Evolutionary conservation across 2,888 invertebrate genomes (phyloP).

Genomic region (Lissonota sp.): DNA sequence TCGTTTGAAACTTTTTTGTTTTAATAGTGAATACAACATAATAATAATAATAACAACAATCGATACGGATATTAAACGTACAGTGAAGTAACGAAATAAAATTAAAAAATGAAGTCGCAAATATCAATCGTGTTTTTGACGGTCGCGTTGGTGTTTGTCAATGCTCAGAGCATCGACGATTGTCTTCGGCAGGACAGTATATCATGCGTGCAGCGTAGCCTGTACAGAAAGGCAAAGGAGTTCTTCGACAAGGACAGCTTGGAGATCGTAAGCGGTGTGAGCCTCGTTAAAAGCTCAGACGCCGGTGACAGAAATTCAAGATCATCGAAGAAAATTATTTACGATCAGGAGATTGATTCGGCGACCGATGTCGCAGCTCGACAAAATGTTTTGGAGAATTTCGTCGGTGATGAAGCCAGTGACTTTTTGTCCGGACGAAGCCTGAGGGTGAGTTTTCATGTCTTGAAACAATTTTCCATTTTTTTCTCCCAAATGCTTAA

Average conservation of each 20-base stretch:
- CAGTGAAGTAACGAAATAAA: slow-evolving; percentile 21
- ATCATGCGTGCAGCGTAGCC: slow-evolving; percentile 87
- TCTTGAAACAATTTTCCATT: neutral
- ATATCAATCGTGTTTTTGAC: slow-evolving; percentile 72
- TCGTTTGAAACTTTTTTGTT: slow-evolving; percentile 30
- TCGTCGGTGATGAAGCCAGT: slow-evolving; percentile 85
- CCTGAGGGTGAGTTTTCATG: slow-evolving; percentile 76
- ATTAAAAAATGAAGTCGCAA: slow-evolving; percentile 64
- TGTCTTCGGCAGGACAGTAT: slow-evolving; percentile 87
- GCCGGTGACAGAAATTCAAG: slow-evolving; percentile 82
- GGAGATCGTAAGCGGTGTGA: slow-evolving; percentile 86
- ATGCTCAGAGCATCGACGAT: slow-evolving; percentile 84
- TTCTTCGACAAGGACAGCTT: slow-evolving; percentile 86
- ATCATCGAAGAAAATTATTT: slow-evolving; percentile 83
- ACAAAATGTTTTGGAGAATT: slow-evolving; percentile 86
- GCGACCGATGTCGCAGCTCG: slow-evolving; percentile 85
- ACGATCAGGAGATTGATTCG: slow-evolving; percentile 84
- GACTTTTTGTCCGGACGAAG: slow-evolving; percentile 86
- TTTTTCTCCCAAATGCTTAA: neutral
- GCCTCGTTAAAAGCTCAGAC: slow-evolving; percentile 81
- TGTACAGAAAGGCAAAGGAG: slow-evolving; percentile 86
- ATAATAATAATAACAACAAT: slow-evolving; percentile 38
- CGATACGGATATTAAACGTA: slow-evolving; percentile 32
- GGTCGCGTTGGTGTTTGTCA: slow-evolving; percentile 71
- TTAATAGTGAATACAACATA: slow-evolving; percentile 2